These are phyloP conservation scores for Aptenodytes patagonicus DNA, from an alignment of 2,113 vertebrate species.

Conservation along the genomic window DNA sequence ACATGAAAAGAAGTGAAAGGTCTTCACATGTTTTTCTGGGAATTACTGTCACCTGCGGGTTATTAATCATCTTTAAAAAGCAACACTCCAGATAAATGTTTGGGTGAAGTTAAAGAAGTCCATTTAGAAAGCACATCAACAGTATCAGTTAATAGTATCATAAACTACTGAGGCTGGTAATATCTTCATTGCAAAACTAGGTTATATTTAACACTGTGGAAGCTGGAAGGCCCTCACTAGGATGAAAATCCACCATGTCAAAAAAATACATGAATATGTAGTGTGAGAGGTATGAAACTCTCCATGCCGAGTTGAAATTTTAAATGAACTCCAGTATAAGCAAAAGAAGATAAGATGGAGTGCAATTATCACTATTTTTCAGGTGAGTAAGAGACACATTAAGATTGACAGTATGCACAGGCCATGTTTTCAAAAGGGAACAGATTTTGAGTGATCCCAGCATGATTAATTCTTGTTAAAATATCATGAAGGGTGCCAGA, in stretches of 20 bases:
- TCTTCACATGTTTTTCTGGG: not conserved
- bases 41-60: not conserved
- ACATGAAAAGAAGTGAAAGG: not conserved
- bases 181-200: not conserved
- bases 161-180: not conserved
- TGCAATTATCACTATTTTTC: not conserved
- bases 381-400: not conserved
- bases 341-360: not conserved
- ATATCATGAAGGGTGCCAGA: not conserved
- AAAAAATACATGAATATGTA: not conserved
- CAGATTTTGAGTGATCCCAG: not conserved
- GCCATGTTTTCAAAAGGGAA: not conserved
- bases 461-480: not conserved
- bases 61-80: not conserved
- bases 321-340: not conserved
- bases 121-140: not conserved
- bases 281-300: not conserved
- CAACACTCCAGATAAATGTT: not conserved
- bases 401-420: not conserved
- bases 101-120: not conserved
- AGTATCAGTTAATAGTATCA: not conserved
- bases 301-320: fast-evolving
- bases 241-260: not conserved
- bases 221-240: not conserved
- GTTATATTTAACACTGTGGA: not conserved